Base-by-base conservation (phyloP, 1,140 invertebrate genomes). In the Catajapyx aquilonaris region DNA sequence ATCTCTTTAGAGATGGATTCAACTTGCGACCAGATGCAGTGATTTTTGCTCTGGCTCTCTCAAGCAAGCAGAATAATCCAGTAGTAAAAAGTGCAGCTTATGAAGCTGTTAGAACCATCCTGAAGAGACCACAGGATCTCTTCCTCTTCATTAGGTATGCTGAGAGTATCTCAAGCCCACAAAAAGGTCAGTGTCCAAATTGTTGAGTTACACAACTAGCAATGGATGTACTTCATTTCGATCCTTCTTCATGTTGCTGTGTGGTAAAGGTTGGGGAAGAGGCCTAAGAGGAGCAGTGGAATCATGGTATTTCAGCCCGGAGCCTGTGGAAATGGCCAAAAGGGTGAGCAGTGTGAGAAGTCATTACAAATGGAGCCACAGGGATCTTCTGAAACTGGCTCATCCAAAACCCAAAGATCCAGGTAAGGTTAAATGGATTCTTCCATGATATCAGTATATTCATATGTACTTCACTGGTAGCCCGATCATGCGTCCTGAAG, bases 341-440 rank as follows among this genome's bases (percentile, higher is more conserved):
- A 65, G 68, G 36, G 56, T 76, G 0, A 73, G 69, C 1, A 65
- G 67, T 50, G 71, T 66, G 20, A 61, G 59, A 42, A 59, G 63
- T 2, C 61, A 69, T 44, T 62, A 73, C 46, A 69, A 69, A 1
- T 74, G 72, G 57, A 66, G 66, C 2, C 76, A 80, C 49, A 69
- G 66, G 41, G 74, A 75, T 44, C 55, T 77, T 5, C 52, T 80
- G 1, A 65, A 69, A 42, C 60, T 78, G 22, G 60, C 66, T 15
- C 76, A 79, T 57, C 44, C 65, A 3, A 65, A 65, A 44, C 44
- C 53, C 15, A 50, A 49, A 42, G 57, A 61, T 45, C 47, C 53
- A 54, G 61, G 67, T 68, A 55, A 48, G 43, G 13, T 9, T 28
- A 9, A 13, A 9, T 7, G 23, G 13, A 9, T 28, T 28, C 13